A percentile compares a stretch with the other conserved stretches of the same genome.
Evolutionary conservation across 30 jellyfish, hydroid and myxozoan species (phyloP).

Genomic region (Chrysaora quinquecirrha): DNA sequence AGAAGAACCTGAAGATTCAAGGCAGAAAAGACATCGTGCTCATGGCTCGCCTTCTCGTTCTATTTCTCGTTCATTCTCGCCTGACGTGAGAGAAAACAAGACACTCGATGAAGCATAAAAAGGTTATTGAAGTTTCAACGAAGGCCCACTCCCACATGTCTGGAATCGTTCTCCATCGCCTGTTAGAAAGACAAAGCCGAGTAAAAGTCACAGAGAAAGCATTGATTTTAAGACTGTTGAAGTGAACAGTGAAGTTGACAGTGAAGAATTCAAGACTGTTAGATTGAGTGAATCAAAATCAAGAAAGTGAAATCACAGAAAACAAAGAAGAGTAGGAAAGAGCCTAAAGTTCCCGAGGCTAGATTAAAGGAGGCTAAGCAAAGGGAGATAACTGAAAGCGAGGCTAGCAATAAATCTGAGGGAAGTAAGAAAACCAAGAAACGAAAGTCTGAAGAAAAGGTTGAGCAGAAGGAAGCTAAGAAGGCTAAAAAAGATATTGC

Average conservation of each 20-base stretch:
- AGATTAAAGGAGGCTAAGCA: background rate
- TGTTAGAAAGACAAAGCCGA: slow-evolving; percentile 7
- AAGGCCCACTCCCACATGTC: background rate
- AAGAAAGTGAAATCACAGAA: background rate
- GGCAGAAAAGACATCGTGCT: background rate
- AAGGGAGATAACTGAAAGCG: slow-evolving; percentile 23
- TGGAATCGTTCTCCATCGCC: slow-evolving; percentile 78
- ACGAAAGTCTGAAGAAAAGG: slow-evolving; percentile 22
- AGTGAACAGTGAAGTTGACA: slow-evolving; percentile 25
- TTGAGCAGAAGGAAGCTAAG: background rate
- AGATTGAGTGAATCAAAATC: slow-evolving; percentile 13
- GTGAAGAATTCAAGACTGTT: slow-evolving; percentile 48
- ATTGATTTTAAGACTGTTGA: background rate
- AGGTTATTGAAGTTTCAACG: background rate
- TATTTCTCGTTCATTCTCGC: background rate
- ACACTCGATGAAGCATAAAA: background rate
- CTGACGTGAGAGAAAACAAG: background rate
- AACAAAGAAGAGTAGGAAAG: background rate
- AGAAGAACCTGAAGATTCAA: background rate
- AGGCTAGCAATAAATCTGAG: slow-evolving; percentile 1
- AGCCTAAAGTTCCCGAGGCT: background rate
- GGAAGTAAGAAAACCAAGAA: slow-evolving; percentile 13
- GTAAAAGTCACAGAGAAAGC: background rate
- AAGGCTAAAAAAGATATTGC: slow-evolving; percentile 27
- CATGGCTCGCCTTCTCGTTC: background rate